A percentile compares a stretch with the other conserved stretches of the same genome.
Conservation (phyloP, 2,797 vertebrate species). For the Microchirus variegatus region DNA sequence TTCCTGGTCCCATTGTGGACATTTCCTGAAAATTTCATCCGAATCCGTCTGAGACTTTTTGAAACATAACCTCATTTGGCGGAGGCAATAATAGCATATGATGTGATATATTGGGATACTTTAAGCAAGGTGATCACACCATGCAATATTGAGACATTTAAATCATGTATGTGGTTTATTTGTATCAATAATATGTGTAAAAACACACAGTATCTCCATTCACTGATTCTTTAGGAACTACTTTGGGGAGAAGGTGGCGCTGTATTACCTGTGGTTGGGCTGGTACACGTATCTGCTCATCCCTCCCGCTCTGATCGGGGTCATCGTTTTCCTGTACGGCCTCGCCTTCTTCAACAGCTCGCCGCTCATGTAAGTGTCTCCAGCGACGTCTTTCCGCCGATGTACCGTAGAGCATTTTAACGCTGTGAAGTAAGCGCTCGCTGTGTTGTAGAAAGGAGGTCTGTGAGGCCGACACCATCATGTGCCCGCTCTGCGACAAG, state of each 20-base stretch:
- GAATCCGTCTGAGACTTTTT: too few relatives aligned
- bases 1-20: too few relatives aligned
- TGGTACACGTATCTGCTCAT: slow-evolving; percentile 92
- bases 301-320: slow-evolving; percentile 80
- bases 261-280: slow-evolving; percentile 95
- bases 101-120: too few relatives aligned
- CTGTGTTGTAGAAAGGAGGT: slow-evolving; percentile 87
- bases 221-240: slow-evolving; percentile 79
- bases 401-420: background rate
- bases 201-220: too few relatives aligned
- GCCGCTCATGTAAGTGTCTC: slow-evolving; percentile 88
- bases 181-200: too few relatives aligned
- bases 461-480: slow-evolving; percentile 83
- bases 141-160: too few relatives aligned
- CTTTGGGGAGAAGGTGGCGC: slow-evolving; percentile 94
- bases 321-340: slow-evolving; percentile 85
- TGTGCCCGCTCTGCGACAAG: slow-evolving; percentile 94
- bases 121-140: too few relatives aligned
- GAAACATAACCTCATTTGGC: too few relatives aligned
- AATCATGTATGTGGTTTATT: too few relatives aligned
- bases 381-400: too few relatives aligned
- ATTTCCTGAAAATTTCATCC: too few relatives aligned
- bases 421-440: background rate
- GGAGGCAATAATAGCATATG: too few relatives aligned
- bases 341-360: slow-evolving; percentile 83